Base-by-base conservation (phyloP, 2,888 invertebrate genomes). In the Theretra japonica region DNA sequence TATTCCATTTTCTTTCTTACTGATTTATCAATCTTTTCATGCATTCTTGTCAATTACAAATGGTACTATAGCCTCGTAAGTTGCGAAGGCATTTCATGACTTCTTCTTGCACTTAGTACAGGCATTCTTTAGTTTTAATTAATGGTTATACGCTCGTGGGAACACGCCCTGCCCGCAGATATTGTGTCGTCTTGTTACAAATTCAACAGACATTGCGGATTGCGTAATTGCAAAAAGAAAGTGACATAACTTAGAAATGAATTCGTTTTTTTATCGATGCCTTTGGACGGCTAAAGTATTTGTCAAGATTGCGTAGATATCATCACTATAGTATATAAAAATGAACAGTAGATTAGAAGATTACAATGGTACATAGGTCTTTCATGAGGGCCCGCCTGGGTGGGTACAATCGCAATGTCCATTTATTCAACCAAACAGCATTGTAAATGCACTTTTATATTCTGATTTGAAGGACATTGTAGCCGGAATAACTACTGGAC, bases 131-230 rank as follows among this genome's bases (percentile, higher is more conserved):
- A 21, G 41, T 65, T 48, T 65, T 48, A 41, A 65, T 65, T 41
- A 65, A 65, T 65, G 65, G n/a, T 65, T 65, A 65, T 65, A 41
- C 11, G 65, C 48, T 23, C 65, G 65, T 65, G 65, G 65, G 65
- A 65, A 65, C 53, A 53, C 41, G 48, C 65, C 48, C 65, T 48
- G 60, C 19, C n/a, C 60, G 19, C 17, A 0, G 53, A 53, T 53
- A 48, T 48, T 48, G 62, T 41, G 23, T 48, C 65, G 48, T 23
- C 23, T 23, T 41, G 19, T 23, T 65, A 65, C 41, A 65, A 48
- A 65, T 65, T 65, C 65, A 65, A 33, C 60, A 25, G 28, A 15
- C 19, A 21, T 4, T 23, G 41, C 53, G 53, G 53, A 53, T 65
- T 23, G 41, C 23, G 65, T 48, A 65, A 65, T 65, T 48, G 65